These are phyloP conservation scores for Thomomys bottae DNA, from an alignment of 2,113 vertebrate species.

Conservation along the genomic window DNA sequence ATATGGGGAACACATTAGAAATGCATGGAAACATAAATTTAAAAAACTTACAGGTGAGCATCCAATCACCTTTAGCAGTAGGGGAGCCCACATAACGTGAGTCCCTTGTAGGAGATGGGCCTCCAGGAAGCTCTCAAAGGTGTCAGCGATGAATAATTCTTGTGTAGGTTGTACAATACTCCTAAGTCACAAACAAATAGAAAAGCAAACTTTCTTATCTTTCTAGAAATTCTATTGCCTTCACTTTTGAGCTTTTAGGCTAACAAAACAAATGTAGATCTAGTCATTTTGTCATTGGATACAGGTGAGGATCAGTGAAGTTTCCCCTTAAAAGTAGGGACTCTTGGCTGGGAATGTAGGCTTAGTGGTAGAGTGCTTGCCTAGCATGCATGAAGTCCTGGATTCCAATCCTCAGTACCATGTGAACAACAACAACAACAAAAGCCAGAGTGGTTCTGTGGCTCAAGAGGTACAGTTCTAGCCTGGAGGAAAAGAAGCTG, in stretches of 20 bases:
- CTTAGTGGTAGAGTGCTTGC: no score
- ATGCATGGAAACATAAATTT: constrained; percentile 6
- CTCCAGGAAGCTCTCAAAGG: neutral
- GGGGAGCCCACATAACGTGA: neutral
- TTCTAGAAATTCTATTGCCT: neutral
- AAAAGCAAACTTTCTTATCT: neutral
- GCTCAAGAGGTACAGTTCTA: no score
- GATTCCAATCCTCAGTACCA: no score
- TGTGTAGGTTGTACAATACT: neutral
- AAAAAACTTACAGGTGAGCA: neutral
- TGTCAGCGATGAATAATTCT: neutral
- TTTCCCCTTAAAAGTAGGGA: no score
- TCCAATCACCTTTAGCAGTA: neutral
- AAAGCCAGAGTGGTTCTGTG: no score
- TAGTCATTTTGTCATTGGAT: neutral
- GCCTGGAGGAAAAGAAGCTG: no score
- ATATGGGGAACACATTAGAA: neutral
- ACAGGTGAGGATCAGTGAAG: no score
- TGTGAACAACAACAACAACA: no score
- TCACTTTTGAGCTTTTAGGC: neutral
- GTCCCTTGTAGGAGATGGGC: neutral
- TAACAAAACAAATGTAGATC: neutral
- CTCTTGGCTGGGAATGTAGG: no score
- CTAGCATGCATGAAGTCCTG: no score
- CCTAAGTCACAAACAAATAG: neutral